Conservation (phyloP, 2,113 vertebrate species). For the Ceratotherium simum region DNA sequence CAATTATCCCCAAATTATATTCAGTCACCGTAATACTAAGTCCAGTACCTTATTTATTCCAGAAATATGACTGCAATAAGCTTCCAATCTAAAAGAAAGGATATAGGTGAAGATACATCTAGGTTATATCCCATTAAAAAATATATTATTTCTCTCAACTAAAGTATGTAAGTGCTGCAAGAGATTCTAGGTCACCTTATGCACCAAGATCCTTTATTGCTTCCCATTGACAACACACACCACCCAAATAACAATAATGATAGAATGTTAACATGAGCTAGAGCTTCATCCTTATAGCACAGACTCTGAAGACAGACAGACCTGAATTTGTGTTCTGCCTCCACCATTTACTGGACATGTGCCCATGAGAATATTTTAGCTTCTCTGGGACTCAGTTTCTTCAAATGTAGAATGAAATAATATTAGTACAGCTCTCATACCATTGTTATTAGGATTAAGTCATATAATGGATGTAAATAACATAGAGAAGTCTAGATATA, state of each 20-base stretch:
- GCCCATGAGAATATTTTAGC: not conserved
- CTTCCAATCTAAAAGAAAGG: conserved; percentile 51
- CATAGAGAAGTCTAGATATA: not conserved
- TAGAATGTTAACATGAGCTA: not conserved
- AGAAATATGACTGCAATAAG: conserved; percentile 22
- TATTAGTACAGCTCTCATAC: not conserved
- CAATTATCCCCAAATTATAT: conserved; percentile 67
- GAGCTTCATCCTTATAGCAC: not conserved
- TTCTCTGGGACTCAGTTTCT: not conserved
- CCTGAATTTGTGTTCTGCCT: not conserved
- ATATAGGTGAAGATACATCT: not conserved
- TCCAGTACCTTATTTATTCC: not conserved
- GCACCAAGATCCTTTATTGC: not conserved
- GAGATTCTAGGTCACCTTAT: not conserved
- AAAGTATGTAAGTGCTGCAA: not conserved
- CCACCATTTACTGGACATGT: not conserved
- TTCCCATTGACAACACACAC: not conserved
- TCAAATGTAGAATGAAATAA: not conserved
- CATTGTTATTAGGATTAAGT: not conserved
- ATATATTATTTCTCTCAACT: not conserved
- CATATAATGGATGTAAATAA: not conserved
- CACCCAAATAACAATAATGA: not conserved
- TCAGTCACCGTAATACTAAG: not conserved
- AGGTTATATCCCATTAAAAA: not conserved
- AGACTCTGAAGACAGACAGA: not conserved